These are phyloP conservation scores for Tiliqua scincoides DNA, from an alignment of 2,113 vertebrate species.

Conservation along the genomic window DNA sequence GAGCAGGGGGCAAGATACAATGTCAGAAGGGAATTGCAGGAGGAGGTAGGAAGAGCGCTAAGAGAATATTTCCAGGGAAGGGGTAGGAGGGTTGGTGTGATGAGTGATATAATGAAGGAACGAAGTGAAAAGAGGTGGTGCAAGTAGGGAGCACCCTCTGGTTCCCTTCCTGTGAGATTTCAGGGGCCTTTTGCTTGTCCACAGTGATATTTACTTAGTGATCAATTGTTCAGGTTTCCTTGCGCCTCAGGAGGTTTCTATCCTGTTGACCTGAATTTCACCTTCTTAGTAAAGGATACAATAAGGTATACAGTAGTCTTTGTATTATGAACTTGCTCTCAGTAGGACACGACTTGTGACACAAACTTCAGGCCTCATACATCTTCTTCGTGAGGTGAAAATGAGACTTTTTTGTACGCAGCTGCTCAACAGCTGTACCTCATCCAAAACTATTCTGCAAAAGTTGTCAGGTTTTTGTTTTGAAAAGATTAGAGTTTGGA, in stretches of 20 bases:
- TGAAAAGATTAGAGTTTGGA: slow-evolving; percentile 68
- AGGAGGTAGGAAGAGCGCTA: not conserved
- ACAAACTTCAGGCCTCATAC: slow-evolving; percentile 69
- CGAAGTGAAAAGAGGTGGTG: not conserved
- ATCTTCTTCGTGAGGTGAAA: slow-evolving; percentile 67
- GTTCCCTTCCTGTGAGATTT: not conserved
- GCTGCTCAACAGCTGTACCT: slow-evolving; percentile 69
- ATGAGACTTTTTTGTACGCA: slow-evolving; percentile 69
- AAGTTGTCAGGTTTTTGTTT: slow-evolving; percentile 69
- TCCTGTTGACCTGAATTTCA: slow-evolving; percentile 70
- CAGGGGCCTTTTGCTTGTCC: not conserved
- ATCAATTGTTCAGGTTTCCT: slow-evolving; percentile 68
- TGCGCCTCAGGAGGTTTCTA: slow-evolving; percentile 63
- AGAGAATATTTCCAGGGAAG: too few relatives aligned
- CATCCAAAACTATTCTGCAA: slow-evolving; percentile 63
- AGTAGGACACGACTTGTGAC: slow-evolving; percentile 68
- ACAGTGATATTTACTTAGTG: slow-evolving; percentile 63
- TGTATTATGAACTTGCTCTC: slow-evolving; percentile 68
- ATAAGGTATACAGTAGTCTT: slow-evolving; percentile 71
- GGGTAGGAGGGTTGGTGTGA: not conserved
- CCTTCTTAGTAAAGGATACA: slow-evolving; percentile 67
- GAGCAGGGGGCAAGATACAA: not conserved
- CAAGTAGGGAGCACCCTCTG: not conserved
- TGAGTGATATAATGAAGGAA: not conserved
- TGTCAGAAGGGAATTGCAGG: not conserved